Percentiles rank a stretch among this genome's conserved stretches.
Evolutionary conservation across 2,797 vertebrate species (phyloP).

Genomic region (Buphagus erythrorhynchus): DNA sequence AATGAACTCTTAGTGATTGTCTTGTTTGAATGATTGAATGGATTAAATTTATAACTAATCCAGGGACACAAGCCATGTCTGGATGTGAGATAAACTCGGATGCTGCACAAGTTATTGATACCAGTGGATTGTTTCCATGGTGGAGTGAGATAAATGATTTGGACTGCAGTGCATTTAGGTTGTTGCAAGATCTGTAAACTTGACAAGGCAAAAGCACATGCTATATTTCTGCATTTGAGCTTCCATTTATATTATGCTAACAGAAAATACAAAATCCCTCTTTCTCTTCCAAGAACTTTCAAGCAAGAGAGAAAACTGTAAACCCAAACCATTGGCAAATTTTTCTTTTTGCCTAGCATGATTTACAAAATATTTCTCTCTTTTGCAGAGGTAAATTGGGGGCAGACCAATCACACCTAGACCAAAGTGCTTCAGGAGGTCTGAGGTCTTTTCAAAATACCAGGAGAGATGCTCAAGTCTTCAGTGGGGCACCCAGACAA

Average conservation of each 20-base stretch:
- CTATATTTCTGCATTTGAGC: not conserved
- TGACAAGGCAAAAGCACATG: not conserved
- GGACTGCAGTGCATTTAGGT: not conserved
- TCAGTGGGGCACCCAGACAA: not conserved
- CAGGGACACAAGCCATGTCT: not conserved
- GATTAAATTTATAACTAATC: constrained; percentile 17
- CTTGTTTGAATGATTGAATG: not conserved
- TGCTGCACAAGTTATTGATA: not conserved
- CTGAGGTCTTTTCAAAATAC: not conserved
- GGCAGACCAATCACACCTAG: not conserved
- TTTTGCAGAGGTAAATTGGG: not conserved
- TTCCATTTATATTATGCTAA: not conserved
- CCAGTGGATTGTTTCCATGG: not conserved
- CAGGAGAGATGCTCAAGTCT: not conserved
- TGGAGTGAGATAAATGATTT: not conserved
- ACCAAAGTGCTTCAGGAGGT: not conserved
- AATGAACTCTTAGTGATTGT: not conserved
- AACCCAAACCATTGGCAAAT: not conserved
- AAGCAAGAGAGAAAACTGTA: not conserved
- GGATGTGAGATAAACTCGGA: not conserved
- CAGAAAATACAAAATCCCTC: not conserved
- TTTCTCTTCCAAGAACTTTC: not conserved
- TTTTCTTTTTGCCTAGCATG: not conserved
- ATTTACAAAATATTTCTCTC: not conserved
- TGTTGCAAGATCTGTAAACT: not conserved